Evolutionary conservation across 2,888 invertebrate genomes (phyloP).

Genomic region (Meiosimyza platycephala): DNA sequence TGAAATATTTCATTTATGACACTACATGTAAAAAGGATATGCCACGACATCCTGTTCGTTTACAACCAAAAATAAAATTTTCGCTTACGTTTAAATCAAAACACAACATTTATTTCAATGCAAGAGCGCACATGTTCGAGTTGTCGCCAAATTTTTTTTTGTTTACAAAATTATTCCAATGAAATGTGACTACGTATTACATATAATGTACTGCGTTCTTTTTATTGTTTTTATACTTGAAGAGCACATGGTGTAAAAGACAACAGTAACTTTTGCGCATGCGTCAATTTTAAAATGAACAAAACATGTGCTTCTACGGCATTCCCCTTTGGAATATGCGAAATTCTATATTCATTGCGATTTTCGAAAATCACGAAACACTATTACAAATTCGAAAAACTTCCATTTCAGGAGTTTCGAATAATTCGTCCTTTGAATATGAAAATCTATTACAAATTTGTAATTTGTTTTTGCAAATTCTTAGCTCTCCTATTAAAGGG

Average conservation of each 20-base stretch:
- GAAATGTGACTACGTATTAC: background rate
- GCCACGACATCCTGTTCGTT: constrained; percentile 2
- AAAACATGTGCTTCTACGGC: background rate
- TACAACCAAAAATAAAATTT: background rate
- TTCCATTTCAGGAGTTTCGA: too few species aligned
- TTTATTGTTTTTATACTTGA: background rate
- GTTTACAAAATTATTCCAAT: constrained; percentile 4
- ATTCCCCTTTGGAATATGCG: background rate
- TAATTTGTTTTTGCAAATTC: too few species aligned
- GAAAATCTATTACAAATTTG: too few species aligned
- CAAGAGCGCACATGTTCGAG: constrained; percentile 6
- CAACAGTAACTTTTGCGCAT: background rate
- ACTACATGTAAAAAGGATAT: background rate
- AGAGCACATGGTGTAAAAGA: constrained; percentile 1
- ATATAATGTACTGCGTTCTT: background rate
- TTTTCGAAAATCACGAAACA: too few species aligned
- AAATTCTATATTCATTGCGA: too few species aligned
- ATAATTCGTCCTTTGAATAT: too few species aligned
- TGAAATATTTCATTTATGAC: constrained; percentile 8
- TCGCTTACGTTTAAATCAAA: background rate
- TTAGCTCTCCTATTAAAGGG: too few species aligned
- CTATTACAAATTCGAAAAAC: too few species aligned
- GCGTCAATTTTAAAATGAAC: background rate
- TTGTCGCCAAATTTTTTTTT: background rate
- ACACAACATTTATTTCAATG: constrained; percentile 3